A percentile compares a stretch with the other conserved stretches of the same genome.
These are phyloP conservation scores for Acronicta psi DNA, from an alignment of 2,888 invertebrate genomes.

Conservation along the genomic window DNA sequence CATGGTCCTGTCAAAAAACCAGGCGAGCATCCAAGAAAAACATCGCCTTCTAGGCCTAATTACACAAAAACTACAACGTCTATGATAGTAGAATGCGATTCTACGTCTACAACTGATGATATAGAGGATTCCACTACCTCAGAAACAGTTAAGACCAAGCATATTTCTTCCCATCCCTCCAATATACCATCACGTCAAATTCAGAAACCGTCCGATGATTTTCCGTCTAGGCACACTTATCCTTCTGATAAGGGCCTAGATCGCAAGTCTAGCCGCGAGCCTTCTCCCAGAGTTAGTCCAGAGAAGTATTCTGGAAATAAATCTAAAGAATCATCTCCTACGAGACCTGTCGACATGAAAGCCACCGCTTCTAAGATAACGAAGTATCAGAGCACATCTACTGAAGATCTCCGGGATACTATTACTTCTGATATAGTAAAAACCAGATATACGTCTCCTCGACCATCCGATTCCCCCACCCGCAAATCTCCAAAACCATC, in stretches of 20 bases:
- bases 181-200: conserved; percentile 23
- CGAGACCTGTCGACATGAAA: conserved; percentile 29
- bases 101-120: conserved; percentile 34
- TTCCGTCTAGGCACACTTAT: conserved; percentile 1
- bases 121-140: conserved; percentile 20
- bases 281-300: conserved; percentile 4
- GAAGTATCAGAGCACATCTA: conserved; percentile 34
- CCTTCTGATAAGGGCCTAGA: conserved; percentile 20
- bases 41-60: conserved; percentile 37
- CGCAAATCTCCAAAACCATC: conserved; percentile 24
- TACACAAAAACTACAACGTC: conserved; percentile 47
- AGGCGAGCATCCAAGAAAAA: conserved; percentile 11
- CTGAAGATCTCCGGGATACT: conserved; percentile 29
- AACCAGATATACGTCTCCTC: conserved; percentile 20
- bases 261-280: conserved; percentile 7
- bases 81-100: conserved; percentile 45
- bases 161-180: conserved; percentile 9
- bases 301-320: conserved; percentile 16
- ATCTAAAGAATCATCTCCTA: conserved; percentile 28
- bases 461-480: conserved; percentile 26
- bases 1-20: conserved; percentile 44
- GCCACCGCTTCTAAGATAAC: conserved; percentile 40
- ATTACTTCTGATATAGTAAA: conserved; percentile 11
- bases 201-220: background rate
- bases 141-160: conserved; percentile 8